Evolutionary conservation across 1,140 invertebrate species (phyloP).

Genomic region (Drosophila mayri): DNA sequence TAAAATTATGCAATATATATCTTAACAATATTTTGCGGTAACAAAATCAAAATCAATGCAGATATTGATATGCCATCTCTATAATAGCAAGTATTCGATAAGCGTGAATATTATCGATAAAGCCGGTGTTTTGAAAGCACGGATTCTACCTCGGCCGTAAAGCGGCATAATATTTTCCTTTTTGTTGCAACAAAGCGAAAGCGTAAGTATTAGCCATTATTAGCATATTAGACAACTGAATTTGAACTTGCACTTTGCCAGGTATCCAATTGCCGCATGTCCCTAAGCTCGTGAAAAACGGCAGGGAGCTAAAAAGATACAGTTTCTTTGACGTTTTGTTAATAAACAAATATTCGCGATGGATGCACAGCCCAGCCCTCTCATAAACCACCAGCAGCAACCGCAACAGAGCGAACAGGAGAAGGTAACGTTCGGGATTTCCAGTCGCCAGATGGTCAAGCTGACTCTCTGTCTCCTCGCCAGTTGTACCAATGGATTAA

Average conservation of each 20-base stretch:
- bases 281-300: neutral
- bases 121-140: neutral
- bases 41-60: neutral
- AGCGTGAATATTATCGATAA: neutral
- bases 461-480: neutral
- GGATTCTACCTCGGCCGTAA: neutral
- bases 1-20: too few species aligned
- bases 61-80: neutral
- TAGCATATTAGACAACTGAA: neutral
- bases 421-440: conserved; percentile 49
- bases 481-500: conserved; percentile 88
- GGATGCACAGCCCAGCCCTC: conserved; percentile 78
- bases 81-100: neutral
- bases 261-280: too few species aligned
- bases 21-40: too few species aligned
- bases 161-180: neutral
- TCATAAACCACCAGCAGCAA: conserved; percentile 73
- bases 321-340: neutral
- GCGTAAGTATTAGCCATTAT: neutral
- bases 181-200: neutral
- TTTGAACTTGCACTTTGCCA: neutral
- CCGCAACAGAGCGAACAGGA: conserved; percentile 71
- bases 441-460: neutral
- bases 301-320: too few species aligned
- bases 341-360: conserved; percentile 31